Evolutionary conservation across 2,797 vertebrate genomes (phyloP).

Genomic region (Enteromius mattozi): DNA sequence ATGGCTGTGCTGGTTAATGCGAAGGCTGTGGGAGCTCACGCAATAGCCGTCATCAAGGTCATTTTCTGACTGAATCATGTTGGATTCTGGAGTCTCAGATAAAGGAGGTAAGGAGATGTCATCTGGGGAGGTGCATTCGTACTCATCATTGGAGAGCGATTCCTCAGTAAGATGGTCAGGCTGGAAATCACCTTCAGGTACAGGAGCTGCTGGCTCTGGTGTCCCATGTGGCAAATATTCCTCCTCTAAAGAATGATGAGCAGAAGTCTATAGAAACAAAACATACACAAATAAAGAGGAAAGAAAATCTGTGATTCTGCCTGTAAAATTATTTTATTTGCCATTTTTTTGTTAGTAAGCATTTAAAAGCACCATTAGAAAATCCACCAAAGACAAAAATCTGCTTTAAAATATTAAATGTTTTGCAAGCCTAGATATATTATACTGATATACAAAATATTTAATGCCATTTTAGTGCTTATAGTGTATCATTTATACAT

Average conservation of each 20-base stretch:
- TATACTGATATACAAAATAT: neutral
- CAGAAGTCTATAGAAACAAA: constrained; percentile 61
- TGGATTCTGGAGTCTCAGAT: constrained; percentile 89
- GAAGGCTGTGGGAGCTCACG: constrained; percentile 76
- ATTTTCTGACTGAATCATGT: constrained; percentile 80
- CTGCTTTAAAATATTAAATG: neutral
- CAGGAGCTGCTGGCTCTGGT: constrained; percentile 61
- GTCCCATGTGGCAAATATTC: constrained; percentile 66
- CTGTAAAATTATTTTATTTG: neutral
- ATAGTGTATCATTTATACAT: neutral
- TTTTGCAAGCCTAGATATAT: neutral
- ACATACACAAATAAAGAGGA: constrained; percentile 14
- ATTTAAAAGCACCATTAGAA: neutral
- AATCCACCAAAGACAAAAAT: neutral
- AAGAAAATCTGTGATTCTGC: neutral
- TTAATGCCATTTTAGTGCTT: neutral
- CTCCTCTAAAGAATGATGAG: constrained; percentile 65
- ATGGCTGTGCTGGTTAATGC: constrained; percentile 71
- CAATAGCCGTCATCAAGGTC: constrained; percentile 82
- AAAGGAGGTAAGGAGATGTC: constrained; percentile 91
- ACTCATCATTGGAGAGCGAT: constrained; percentile 84
- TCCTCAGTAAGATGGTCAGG: constrained; percentile 79
- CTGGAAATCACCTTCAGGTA: constrained; percentile 71
- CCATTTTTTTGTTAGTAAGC: too few species aligned
- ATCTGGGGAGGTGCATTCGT: constrained; percentile 88